Percentiles rank a stretch among this genome's conserved stretches.
Conservation (phyloP, 53 echinoderm and acorn worm species). For the Astropecten irregularis region DNA sequence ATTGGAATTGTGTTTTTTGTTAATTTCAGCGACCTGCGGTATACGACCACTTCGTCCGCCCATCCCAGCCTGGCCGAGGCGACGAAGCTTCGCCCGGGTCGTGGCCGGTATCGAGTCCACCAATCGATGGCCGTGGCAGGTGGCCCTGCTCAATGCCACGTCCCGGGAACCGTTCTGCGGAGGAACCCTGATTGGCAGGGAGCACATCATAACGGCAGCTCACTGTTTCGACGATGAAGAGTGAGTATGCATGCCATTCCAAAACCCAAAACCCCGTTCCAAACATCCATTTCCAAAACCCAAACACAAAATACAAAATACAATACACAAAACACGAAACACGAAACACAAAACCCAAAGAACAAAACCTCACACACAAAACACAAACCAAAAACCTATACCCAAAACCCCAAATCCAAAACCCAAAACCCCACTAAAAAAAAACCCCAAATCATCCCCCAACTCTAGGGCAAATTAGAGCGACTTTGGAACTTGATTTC, state of each 20-base stretch:
- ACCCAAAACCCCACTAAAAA: too few relatives aligned
- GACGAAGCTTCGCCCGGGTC: background rate
- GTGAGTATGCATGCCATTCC: too few relatives aligned
- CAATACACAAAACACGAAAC: too few relatives aligned
- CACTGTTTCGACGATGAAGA: slow-evolving; percentile 50
- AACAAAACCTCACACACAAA: background rate
- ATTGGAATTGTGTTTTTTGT: too few relatives aligned
- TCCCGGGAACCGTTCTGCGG: slow-evolving; percentile 42
- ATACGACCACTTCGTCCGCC: slow-evolving; percentile 11
- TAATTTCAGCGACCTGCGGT: slow-evolving; percentile 9
- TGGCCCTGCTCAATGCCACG: slow-evolving; percentile 33
- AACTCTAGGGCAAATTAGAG: too few relatives aligned
- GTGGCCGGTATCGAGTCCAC: slow-evolving; percentile 54
- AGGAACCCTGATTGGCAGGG: slow-evolving; percentile 46
- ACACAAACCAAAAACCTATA: too few relatives aligned
- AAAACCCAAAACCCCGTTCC: background rate
- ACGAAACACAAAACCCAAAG: too few relatives aligned
- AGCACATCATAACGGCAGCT: slow-evolving; percentile 48
- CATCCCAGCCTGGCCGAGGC: background rate
- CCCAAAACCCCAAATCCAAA: too few relatives aligned
- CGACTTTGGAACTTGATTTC: too few relatives aligned
- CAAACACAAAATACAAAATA: too few relatives aligned
- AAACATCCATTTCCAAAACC: background rate
- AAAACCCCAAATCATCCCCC: too few relatives aligned
- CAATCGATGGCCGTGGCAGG: slow-evolving; percentile 63